Evolutionary conservation across 2,888 invertebrate species (phyloP), one percentile per base, ranked within the genome.

Genomic region (Drosophila birchii): DNA sequence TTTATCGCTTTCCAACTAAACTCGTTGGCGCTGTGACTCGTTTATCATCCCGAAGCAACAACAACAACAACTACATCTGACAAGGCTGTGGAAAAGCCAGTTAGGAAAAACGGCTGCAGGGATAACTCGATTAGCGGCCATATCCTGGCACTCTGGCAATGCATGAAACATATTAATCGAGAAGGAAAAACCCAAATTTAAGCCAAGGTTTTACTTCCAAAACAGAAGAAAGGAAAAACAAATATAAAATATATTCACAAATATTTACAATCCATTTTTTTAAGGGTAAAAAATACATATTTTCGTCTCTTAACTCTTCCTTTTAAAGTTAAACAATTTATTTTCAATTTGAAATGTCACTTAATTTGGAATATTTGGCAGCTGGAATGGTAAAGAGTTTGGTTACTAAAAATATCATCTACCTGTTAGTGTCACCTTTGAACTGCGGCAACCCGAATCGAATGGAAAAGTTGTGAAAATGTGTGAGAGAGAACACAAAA

Each of bases 1-100:
- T 81, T 83, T 79, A 88, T 83, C 82, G 82, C 82, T 76, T 79
- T 74, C 71, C 68, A 85, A 88, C 86, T 86, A 83, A 83, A 82
- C 83, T 82, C 80, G 78, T 85, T 83, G 81, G 66, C 77, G 75
- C 73, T 11, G 29, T 75, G 82, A 81, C 75, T 77, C 81, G 85
- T 84, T 82, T 82, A 82, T 87, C 87, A 82, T 82, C 73, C 63
- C 81, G 75, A 70, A 29, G 29, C 29, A 29, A 39, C 64, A 78
- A 71, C 80, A 74, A 64, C 69, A 80, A 72, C 74, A 76, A 74
- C 80, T 61, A 41, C 16, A 47, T 6, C n/a, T 26, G 45, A 34
- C 34, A 41, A 41, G 12, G 20, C 23, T 16, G 34, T 20, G 26
- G 45, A 41, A 29, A 49, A 68, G 41, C 26, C 43, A 3, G 41